A percentile compares a stretch with the other conserved stretches of the same genome.
Conservation (phyloP, 2,888 invertebrate species). For the Drosophila kambysellisi region DNA sequence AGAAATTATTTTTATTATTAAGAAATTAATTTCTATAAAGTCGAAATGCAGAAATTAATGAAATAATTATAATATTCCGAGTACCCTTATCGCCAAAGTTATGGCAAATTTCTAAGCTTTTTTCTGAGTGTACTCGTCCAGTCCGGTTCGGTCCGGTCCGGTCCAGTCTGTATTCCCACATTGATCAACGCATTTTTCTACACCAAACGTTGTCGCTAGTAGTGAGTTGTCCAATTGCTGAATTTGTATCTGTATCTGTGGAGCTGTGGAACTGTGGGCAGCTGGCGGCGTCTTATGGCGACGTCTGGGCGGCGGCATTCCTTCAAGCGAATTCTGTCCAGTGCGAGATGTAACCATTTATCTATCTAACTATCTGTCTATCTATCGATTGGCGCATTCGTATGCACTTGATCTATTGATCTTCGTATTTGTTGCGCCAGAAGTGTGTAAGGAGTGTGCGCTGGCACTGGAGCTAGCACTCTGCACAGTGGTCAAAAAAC, state of each 20-base stretch:
- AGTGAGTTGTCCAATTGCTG: slow-evolving; percentile 31
- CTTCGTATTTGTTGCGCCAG: slow-evolving; percentile 70
- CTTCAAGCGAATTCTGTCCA: slow-evolving; percentile 52
- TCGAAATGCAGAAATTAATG: neutral
- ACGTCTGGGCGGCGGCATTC: slow-evolving; percentile 74
- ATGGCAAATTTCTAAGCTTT: neutral
- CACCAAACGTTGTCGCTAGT: slow-evolving; percentile 45
- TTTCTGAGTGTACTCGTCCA: neutral
- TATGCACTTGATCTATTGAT: slow-evolving; percentile 80
- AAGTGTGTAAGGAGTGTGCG: slow-evolving; percentile 47
- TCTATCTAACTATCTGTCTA: slow-evolving; percentile 69
- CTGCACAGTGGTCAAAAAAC: neutral
- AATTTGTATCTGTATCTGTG: neutral
- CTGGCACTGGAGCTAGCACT: neutral
- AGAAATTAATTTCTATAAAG: neutral
- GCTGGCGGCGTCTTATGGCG: slow-evolving; percentile 56
- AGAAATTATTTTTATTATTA: neutral
- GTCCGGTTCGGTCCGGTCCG: slow-evolving; percentile 8
- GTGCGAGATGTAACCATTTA: slow-evolving; percentile 73
- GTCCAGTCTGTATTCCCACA: slow-evolving; percentile 38
- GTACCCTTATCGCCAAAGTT: neutral
- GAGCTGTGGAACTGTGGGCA: slow-evolving; percentile 24
- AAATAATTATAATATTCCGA: neutral
- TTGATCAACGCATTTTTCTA: slow-evolving; percentile 40
- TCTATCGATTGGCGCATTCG: slow-evolving; percentile 54